A percentile compares a stretch with the other conserved stretches of the same genome.
These are phyloP conservation scores for Rhabditophanes sp. DNA, from an alignment of 2,888 invertebrate species.

Conservation along the genomic window DNA sequence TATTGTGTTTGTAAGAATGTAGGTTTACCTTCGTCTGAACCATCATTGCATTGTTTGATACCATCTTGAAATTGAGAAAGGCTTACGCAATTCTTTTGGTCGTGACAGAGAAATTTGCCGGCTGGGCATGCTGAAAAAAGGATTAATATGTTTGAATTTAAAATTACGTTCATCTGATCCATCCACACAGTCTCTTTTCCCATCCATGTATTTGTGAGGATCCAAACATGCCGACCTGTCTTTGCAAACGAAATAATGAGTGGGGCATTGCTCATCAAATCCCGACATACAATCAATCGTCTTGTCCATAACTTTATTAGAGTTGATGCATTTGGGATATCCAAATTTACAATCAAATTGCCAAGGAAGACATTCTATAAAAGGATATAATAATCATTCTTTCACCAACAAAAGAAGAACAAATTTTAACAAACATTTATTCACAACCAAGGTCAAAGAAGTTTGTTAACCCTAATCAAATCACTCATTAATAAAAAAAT, in stretches of 20 bases:
- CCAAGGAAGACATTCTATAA: constrained; percentile 37
- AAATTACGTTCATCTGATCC: constrained; percentile 45
- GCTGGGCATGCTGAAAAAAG: constrained; percentile 44
- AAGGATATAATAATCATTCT: too few relatives aligned
- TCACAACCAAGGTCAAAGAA: too few relatives aligned
- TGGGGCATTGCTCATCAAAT: constrained; percentile 34
- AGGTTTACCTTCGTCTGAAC: constrained; percentile 30
- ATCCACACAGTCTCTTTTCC: constrained; percentile 36
- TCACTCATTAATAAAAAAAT: too few relatives aligned
- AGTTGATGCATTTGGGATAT: constrained; percentile 27
- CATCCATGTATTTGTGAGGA: constrained; percentile 24
- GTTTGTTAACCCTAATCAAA: too few relatives aligned
- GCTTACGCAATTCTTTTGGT: constrained; percentile 23
- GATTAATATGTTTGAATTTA: too few relatives aligned
- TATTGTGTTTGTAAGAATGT: too few relatives aligned
- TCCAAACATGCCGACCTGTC: constrained; percentile 28
- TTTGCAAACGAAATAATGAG: constrained; percentile 31
- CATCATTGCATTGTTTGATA: constrained; percentile 33
- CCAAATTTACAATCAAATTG: constrained; percentile 41
- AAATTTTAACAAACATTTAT: too few relatives aligned
- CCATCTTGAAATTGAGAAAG: constrained; percentile 29
- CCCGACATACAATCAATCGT: constrained; percentile 37
- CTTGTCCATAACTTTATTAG: constrained; percentile 22
- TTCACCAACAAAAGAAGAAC: too few relatives aligned
- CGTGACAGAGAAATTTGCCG: constrained; percentile 46